These are phyloP conservation scores for Oreochromis mossambicus DNA, from an alignment of 2,797 vertebrate genomes.

Conservation along the genomic window DNA sequence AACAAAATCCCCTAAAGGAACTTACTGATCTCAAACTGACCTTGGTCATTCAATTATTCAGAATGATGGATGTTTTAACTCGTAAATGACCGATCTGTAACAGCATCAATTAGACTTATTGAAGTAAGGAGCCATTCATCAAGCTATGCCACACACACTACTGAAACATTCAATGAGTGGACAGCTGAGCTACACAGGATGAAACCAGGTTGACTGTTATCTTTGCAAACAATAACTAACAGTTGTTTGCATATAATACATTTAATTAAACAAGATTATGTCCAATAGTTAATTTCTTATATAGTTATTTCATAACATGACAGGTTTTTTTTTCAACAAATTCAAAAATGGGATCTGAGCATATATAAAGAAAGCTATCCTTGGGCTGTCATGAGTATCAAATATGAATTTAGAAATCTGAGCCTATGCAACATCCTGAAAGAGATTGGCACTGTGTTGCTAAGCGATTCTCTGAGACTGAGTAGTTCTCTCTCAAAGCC, in stretches of 20 bases:
- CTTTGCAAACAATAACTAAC: neutral
- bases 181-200: neutral
- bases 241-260: neutral
- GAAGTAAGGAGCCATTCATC: neutral
- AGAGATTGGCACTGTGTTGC: constrained; percentile 38
- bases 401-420: constrained; percentile 9
- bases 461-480: constrained; percentile 37
- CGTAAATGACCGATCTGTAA: neutral
- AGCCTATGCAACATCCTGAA: constrained; percentile 9
- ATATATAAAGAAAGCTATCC: neutral
- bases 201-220: neutral
- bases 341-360: neutral
- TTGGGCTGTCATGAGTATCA: neutral
- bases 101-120: neutral
- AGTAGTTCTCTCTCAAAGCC: constrained; percentile 7
- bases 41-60: neutral
- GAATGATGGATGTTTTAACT: neutral
- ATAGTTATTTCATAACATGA: neutral
- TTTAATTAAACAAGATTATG: neutral
- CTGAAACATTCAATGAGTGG: neutral
- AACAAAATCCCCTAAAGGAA: neutral
- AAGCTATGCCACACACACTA: neutral
- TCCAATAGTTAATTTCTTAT: neutral
- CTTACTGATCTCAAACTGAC: neutral
- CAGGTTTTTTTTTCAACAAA: neutral